A percentile compares a stretch with the other conserved stretches of the same genome.
Conservation (phyloP, 2,113 vertebrate genomes). For the Glareola pratincola region DNA sequence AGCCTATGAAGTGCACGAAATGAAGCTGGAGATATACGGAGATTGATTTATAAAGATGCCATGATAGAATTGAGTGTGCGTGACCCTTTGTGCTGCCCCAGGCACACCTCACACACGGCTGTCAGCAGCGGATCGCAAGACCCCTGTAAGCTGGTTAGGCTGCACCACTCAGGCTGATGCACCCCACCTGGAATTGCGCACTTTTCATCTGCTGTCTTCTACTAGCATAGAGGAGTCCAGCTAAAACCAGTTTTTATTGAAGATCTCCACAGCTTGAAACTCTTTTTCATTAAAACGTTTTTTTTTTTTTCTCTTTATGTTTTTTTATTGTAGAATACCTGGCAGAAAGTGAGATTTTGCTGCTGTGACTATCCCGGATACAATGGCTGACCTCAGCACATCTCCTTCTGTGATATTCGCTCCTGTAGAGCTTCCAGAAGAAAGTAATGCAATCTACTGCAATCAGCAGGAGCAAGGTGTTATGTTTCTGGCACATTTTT, state of each 20-base stretch:
- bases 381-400: not conserved
- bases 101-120: not conserved
- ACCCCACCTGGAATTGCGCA: not conserved
- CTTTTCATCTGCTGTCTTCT: not conserved
- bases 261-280: not conserved
- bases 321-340: not conserved
- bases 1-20: not conserved
- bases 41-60: not conserved
- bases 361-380: not conserved
- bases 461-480: not conserved
- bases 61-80: not conserved
- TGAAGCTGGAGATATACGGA: not conserved
- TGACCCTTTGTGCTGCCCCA: not conserved
- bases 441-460: slow-evolving; percentile 10
- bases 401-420: not conserved
- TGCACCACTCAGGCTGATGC: not conserved
- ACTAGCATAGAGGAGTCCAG: not conserved
- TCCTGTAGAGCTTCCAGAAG: not conserved
- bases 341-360: not conserved
- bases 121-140: not conserved
- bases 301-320: not conserved
- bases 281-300: not conserved
- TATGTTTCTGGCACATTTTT: not conserved
- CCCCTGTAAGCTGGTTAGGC: not conserved
- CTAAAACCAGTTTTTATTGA: not conserved